A percentile compares a stretch with the other conserved stretches of the same genome.
These are phyloP conservation scores for Phocides pigmalion DNA, from an alignment of 1,140 invertebrate genomes.

Conservation along the genomic window DNA sequence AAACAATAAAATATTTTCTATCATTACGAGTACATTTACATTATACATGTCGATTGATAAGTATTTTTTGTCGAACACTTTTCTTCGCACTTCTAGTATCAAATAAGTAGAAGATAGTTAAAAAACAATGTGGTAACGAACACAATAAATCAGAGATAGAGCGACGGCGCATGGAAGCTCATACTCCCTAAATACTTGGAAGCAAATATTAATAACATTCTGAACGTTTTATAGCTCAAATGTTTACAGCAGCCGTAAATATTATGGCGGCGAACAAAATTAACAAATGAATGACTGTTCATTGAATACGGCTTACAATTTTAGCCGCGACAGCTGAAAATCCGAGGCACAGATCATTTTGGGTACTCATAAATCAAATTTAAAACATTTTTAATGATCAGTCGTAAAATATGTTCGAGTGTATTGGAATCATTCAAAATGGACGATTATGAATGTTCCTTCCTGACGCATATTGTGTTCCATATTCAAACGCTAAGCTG, in stretches of 20 bases:
- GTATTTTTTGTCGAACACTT: no score
- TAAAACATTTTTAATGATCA: conserved; percentile 75
- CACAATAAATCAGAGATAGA: conserved; percentile 16
- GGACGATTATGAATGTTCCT: conserved; percentile 45
- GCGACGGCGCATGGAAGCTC: conserved; percentile 7
- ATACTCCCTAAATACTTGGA: conserved; percentile 37
- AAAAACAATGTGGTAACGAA: conserved; percentile 5
- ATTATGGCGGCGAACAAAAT: conserved; percentile 68
- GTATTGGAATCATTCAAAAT: conserved; percentile 48
- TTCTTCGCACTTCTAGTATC: no score
- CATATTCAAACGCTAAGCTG: conserved; percentile 30
- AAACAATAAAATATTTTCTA: no score
- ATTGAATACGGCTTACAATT: conserved; percentile 67
- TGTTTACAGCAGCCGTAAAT: conserved; percentile 73
- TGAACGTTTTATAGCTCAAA: conserved; percentile 58
- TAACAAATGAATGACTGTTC: conserved; percentile 74
- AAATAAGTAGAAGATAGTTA: background rate
- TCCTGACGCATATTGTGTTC: conserved; percentile 45
- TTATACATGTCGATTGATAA: no score
- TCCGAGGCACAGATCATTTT: conserved; percentile 57
- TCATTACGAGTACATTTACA: no score
- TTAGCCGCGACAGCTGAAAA: conserved; percentile 56
- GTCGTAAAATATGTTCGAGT: conserved; percentile 65
- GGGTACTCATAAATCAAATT: conserved; percentile 71
- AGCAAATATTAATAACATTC: conserved; percentile 44